Percentiles rank a stretch among this genome's conserved stretches.
phyloP scores from a whole-genome alignment of 2,797 vertebrate genomes.

The Myripristis jacobus region DNA sequence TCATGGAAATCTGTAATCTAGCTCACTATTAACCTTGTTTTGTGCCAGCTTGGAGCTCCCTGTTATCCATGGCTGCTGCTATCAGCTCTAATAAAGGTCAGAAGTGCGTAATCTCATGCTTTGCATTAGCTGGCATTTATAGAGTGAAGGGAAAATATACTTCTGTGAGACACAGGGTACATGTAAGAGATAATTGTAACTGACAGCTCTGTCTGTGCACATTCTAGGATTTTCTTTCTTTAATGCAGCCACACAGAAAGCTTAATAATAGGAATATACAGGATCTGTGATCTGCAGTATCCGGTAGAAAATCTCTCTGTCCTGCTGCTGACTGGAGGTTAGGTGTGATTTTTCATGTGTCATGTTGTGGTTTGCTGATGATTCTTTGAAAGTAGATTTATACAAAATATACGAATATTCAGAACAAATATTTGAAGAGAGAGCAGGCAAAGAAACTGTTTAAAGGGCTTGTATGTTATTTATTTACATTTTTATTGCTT shows the following conservation, averaged over 20 bases:
- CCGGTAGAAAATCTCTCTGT: not conserved
- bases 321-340: not conserved
- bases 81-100: conserved; percentile 80
- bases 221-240: conserved; percentile 40
- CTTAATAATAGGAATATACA: not conserved
- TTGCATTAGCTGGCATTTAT: conserved; percentile 77
- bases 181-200: conserved; percentile 33
- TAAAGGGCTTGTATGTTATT: not conserved
- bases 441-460: not conserved
- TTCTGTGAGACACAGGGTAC: conserved; percentile 39
- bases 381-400: not conserved
- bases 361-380: not conserved
- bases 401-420: not conserved
- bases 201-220: conserved; percentile 24
- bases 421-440: not conserved
- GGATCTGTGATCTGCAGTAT: conserved; percentile 2
- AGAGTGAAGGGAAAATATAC: conserved; percentile 58
- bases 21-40: conserved; percentile 62
- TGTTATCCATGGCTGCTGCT: conserved; percentile 62
- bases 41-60: conserved; percentile 58
- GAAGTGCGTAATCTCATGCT: conserved; percentile 68
- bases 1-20: conserved; percentile 70
- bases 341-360: no score
- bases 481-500: not conserved
- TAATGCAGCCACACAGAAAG: not conserved